Evolutionary conservation across 1,140 invertebrate genomes (phyloP).

Genomic region (Coptotermes formosanus): DNA sequence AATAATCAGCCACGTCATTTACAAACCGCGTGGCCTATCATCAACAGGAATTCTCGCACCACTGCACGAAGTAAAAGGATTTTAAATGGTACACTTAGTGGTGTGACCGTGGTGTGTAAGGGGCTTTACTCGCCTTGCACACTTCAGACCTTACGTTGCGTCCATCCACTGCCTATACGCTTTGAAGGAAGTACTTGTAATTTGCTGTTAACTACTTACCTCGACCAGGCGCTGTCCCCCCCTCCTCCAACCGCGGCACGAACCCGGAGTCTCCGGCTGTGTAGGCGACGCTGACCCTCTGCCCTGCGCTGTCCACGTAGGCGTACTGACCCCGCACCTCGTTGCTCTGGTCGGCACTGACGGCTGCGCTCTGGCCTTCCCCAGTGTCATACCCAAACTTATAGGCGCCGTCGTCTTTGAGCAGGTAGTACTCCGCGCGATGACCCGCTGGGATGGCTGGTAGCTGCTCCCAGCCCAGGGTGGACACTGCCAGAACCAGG

Average conservation of each 20-base stretch:
- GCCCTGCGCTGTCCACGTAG: constrained; percentile 35
- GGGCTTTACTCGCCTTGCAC: no score
- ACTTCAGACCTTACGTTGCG: no score
- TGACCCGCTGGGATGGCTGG: constrained; percentile 37
- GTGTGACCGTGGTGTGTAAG: no score
- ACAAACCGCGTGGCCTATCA: no score
- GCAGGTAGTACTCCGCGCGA: constrained; percentile 36
- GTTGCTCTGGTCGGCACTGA: constrained; percentile 36
- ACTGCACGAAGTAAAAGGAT: no score
- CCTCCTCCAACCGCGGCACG: constrained; percentile 26
- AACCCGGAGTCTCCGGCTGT: constrained; percentile 37
- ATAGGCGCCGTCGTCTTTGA: constrained; percentile 37
- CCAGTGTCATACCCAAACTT: constrained; percentile 41
- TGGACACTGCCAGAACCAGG: not conserved
- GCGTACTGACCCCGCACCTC: constrained; percentile 37
- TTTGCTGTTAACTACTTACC: not conserved
- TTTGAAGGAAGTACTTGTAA: not conserved
- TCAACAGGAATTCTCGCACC: no score
- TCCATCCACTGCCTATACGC: no score
- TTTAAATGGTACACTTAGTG: no score
- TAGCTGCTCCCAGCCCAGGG: constrained; percentile 31
- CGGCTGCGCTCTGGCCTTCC: constrained; percentile 28
- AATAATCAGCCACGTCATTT: no score
- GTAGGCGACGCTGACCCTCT: constrained; percentile 36
- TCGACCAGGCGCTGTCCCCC: not conserved